Evolutionary conservation across 1,140 invertebrate genomes (phyloP).

Genomic region (Oryctes rhinoceros): DNA sequence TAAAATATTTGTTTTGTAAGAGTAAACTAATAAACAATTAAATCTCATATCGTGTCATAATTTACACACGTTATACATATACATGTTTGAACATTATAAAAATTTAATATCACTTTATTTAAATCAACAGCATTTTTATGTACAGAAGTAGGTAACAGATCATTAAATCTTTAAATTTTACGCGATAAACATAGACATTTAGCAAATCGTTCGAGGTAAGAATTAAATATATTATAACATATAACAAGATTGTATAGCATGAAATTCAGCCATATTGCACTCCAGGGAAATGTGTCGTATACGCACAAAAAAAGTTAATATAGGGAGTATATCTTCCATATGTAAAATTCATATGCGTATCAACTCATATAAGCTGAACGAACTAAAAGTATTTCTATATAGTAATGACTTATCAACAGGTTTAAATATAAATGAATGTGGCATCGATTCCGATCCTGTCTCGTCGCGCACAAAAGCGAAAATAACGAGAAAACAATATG

Average conservation of each 20-base stretch:
- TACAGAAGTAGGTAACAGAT: too few species aligned
- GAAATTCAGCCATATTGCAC: slow-evolving; percentile 34
- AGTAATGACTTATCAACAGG: slow-evolving; percentile 36
- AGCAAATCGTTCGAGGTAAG: too few species aligned
- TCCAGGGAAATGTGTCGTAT: slow-evolving; percentile 11
- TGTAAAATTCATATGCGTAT: slow-evolving; percentile 42
- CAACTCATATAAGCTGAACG: slow-evolving; percentile 38
- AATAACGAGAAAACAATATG: neutral
- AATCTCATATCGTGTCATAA: too few species aligned
- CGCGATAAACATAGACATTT: neutral
- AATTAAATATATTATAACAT: slow-evolving; percentile 13
- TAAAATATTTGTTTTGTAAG: too few species aligned
- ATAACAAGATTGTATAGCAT: slow-evolving; percentile 33
- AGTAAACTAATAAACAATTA: too few species aligned
- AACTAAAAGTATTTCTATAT: slow-evolving; percentile 37
- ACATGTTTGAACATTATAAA: too few species aligned
- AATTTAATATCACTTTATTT: too few species aligned
- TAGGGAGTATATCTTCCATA: slow-evolving; percentile 37
- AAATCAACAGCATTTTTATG: too few species aligned
- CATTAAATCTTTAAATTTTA: too few species aligned
- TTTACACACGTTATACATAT: too few species aligned
- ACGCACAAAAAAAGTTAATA: slow-evolving; percentile 33
- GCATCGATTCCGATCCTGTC: neutral
- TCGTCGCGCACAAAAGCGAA: neutral
- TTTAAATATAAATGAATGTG: slow-evolving; percentile 25